A percentile compares a stretch with the other conserved stretches of the same genome.
phyloP scores from a whole-genome alignment of 2,888 invertebrate species.

The Gortyna flavago region DNA sequence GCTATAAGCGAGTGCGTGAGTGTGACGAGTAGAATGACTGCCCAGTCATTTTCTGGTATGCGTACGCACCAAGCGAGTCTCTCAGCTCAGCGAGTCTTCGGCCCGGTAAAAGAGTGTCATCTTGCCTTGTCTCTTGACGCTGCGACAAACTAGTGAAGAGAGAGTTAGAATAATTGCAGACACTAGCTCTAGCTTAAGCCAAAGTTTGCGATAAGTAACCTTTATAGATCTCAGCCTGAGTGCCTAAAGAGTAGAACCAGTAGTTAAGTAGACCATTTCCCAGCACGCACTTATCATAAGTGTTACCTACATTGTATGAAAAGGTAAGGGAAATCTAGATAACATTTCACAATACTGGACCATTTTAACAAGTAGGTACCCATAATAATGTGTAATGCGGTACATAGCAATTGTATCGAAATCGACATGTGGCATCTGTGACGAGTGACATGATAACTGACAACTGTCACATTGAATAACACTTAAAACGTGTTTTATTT shows the following conservation, averaged over 20 bases:
- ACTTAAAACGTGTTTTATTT: constrained; percentile 34
- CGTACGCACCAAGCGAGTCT: neutral
- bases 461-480: neutral
- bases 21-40: neutral
- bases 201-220: neutral
- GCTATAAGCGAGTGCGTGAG: neutral
- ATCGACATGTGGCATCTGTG: constrained; percentile 36
- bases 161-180: too few species aligned
- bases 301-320: too few species aligned
- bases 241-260: neutral
- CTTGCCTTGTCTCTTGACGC: too few species aligned
- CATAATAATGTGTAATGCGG: neutral
- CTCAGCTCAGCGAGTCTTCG: neutral
- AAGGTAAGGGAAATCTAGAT: neutral
- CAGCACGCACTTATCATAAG: too few species aligned
- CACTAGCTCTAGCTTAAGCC: too few species aligned
- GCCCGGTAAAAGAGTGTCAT: too few species aligned
- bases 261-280: too few species aligned
- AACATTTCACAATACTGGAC: constrained; percentile 17
- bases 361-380: constrained; percentile 16
- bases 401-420: constrained; percentile 19
- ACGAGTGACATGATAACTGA: constrained; percentile 1
- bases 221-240: neutral
- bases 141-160: too few species aligned
- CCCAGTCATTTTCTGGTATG: neutral